Percentiles rank a stretch among this genome's conserved stretches.
These are phyloP conservation scores for Rhagoletis pomonella DNA, from an alignment of 1,140 invertebrate species.

Conservation along the genomic window DNA sequence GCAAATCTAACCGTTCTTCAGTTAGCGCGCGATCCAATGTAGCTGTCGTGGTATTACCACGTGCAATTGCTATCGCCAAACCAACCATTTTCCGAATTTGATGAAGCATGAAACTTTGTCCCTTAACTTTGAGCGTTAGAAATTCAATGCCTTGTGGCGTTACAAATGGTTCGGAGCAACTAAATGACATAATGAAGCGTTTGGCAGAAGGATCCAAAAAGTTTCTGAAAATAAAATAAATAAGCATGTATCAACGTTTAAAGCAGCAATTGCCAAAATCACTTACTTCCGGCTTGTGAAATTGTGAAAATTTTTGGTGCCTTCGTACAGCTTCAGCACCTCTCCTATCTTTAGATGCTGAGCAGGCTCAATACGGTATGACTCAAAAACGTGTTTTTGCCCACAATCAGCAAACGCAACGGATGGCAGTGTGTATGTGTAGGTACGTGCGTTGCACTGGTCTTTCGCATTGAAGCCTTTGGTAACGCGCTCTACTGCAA, in stretches of 20 bases:
- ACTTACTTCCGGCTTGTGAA: constrained; percentile 94
- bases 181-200: constrained; percentile 89
- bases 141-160: constrained; percentile 89
- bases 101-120: constrained; percentile 99
- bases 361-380: constrained; percentile 82
- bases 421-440: constrained; percentile 94
- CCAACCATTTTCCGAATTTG: constrained; percentile 99
- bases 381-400: constrained; percentile 76
- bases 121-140: constrained; percentile 89
- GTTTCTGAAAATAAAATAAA: constrained; percentile 76
- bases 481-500: constrained; percentile 89
- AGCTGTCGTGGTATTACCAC: constrained; percentile 81
- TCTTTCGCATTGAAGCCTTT: constrained; percentile 96
- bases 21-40: constrained; percentile 82
- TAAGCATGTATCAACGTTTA: background rate
- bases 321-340: constrained; percentile 84
- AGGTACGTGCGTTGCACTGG: constrained; percentile 92
- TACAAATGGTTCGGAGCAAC: constrained; percentile 86
- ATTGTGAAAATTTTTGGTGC: constrained; percentile 98
- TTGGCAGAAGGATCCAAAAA: constrained; percentile 88
- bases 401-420: constrained; percentile 87
- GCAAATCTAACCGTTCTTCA: constrained; percentile 88
- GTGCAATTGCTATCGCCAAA: constrained; percentile 85
- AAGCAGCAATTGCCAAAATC: background rate
- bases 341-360: constrained; percentile 81